Conservation (phyloP, 1,140 invertebrate genomes). For the Diuraphis noxia region DNA sequence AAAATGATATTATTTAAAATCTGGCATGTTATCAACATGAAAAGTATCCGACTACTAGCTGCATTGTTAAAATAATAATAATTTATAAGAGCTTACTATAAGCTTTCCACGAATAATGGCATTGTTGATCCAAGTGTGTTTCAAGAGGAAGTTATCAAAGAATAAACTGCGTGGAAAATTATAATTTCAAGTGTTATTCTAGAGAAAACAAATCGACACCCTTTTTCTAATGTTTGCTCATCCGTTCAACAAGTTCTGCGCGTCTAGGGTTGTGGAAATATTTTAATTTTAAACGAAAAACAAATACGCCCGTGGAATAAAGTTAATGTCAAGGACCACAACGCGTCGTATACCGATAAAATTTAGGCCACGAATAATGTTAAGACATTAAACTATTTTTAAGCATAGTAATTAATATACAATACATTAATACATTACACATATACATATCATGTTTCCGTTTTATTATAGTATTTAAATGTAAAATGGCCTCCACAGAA, state of each 20-base stretch:
- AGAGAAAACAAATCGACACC: constrained; percentile 32
- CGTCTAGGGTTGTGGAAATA: constrained; percentile 13
- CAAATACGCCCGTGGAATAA: neutral
- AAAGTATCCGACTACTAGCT: neutral
- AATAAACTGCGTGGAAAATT: neutral
- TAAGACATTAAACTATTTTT: neutral
- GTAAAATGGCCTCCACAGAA: neutral
- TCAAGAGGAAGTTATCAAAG: constrained; percentile 20
- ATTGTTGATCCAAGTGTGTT: neutral
- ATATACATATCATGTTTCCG: neutral
- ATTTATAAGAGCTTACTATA: neutral
- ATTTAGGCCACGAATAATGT: neutral
- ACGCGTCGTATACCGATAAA: neutral
- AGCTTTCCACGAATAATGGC: neutral
- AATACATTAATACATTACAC: no score
- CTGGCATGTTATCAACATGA: neutral
- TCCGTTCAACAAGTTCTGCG: neutral
- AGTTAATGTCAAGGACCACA: neutral
- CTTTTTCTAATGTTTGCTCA: constrained; percentile 12
- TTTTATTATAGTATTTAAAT: neutral
- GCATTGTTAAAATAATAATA: neutral
- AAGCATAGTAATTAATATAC: neutral
- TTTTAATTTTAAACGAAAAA: constrained; percentile 2
- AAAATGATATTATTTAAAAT: neutral
- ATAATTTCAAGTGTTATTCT: constrained; percentile 17